Evolutionary conservation across 1,140 invertebrate species (phyloP), one percentile per base, ranked within the genome.

Genomic region (Lasioglossum baleicum): DNA sequence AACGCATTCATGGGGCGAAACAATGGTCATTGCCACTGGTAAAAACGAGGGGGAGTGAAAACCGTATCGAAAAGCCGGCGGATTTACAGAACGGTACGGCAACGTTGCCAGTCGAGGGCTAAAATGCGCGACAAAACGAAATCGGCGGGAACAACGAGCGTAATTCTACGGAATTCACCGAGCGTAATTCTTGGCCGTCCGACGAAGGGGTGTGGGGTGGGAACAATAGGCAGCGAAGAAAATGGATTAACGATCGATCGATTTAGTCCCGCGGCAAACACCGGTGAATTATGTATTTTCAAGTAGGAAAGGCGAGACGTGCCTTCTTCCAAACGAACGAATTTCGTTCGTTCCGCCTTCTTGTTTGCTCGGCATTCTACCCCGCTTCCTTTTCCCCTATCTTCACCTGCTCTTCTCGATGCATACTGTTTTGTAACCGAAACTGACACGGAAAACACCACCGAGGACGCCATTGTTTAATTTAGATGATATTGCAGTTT

Each of bases 251-350:
- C 44, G 73, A 81, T 70, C 65, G 79, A 81, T 81, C 70, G 80
- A 79, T 82, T 67, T 58, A 31, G 51, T 51, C 40, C 22, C 40
- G 17, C 15, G 3, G 74, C 22, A 76, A 76, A 68, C 53, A 53
- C n/a, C 31, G 26, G 60, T 69, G 79, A 81, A 81, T 81, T 81
- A 76, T 81, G 79, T 75, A 80, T 76, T 81, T 76, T 68, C 79
- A 17, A 76, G 65, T 74, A 61, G 15, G 51, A 44, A 58, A 60
- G 53, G 22, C 63, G 70, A 75, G 77, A 80, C 77, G 77, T 74
- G 53, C 64, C 63, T 65, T 44, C 17, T 48, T n/a, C 60, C 15
- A 56, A 72, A 80, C 71, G 77, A 74, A 75, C 70, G 77, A 80
- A 67, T 80, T 75, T 75, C 78, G 5, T 42, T 67, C 42, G 63